Conservation (phyloP, 2,888 invertebrate species). For the Netelia fuscicornis region DNA sequence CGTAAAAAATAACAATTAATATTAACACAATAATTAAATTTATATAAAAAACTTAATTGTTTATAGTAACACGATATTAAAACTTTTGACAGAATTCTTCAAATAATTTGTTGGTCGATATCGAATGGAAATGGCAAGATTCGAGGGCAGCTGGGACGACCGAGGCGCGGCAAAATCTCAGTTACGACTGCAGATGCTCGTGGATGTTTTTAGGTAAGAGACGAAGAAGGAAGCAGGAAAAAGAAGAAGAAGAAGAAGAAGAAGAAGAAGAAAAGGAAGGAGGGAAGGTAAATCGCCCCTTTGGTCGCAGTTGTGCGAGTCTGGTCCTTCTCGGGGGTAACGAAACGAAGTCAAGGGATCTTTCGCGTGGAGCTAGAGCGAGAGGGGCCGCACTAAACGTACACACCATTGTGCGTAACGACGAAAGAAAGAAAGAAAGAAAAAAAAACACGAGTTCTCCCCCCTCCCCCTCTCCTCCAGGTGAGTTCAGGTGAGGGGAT, state of each 20-base stretch:
- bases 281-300: constrained; percentile 50
- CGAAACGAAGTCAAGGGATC: constrained; percentile 80
- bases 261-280: constrained; percentile 41
- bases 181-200: constrained; percentile 81
- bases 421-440: constrained; percentile 71
- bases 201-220: constrained; percentile 40
- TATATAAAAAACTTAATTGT: too few species aligned
- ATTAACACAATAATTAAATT: too few species aligned
- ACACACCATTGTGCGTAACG: constrained; percentile 77
- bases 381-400: constrained; percentile 27
- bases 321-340: constrained; percentile 78
- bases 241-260: constrained; percentile 16
- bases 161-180: constrained; percentile 77
- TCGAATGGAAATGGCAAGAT: too few species aligned
- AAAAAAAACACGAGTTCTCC: constrained; percentile 67
- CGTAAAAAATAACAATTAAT: too few species aligned
- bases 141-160: constrained; percentile 56
- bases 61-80: too few species aligned
- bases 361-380: constrained; percentile 66
- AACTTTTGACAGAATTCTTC: too few species aligned
- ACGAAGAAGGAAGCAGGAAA: constrained; percentile 44
- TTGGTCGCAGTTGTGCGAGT: constrained; percentile 30
- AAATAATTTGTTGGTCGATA: too few species aligned
- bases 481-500: constrained; percentile 77
- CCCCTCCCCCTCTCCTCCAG: constrained; percentile 30